Evolutionary conservation across 2,113 vertebrate species (phyloP), one percentile per base, ranked within the genome.

Genomic region (Cacatua alba): DNA sequence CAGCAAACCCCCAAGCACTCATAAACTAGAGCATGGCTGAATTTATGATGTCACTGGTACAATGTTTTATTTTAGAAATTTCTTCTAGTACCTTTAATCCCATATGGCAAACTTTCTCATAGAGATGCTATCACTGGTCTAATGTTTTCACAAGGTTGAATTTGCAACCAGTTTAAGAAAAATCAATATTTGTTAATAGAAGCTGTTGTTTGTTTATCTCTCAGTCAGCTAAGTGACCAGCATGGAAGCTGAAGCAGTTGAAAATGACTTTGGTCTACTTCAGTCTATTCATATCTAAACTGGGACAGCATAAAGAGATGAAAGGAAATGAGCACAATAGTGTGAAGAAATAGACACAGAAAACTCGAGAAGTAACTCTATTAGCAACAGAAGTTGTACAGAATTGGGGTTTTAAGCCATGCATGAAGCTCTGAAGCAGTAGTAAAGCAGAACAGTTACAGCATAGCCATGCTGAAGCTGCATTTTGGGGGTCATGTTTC

Each of bases 151-250:
- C n/a, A 75, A 69, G 60, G 41, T 6, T 82, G 62, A 79, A 82
- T 84, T 67, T 82, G 60, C 23, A 19, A 20, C 20, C 25, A 25
- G 13, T 59, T 78, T 64, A 72, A 84, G 46, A 82, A 93, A 77
- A 83, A 78, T 78, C 62, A 91, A 9, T 93, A 52, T 86, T 88
- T 87, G 41, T 93, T 92, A 74, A 87, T 48, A 90, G 82, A 91
- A 85, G 48, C 48, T 79, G 8, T 78, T 95, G 53, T 89, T 97
- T 92, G 62, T 71, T 87, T 83, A 62, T 75, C 37, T 37, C 91
- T 80, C 48, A 63, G 65, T 78, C 63, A 80, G 59, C 35, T 95
- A 63, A 90, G 85, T 0, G 21, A 68, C 25, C 53, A 78, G 21
- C 37, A 29, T 37, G 67, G 76, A 78, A 88, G 49, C 17, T 80